Conservation (phyloP, 2,797 vertebrate genomes). For the Gymnothorax javanicus region DNA sequence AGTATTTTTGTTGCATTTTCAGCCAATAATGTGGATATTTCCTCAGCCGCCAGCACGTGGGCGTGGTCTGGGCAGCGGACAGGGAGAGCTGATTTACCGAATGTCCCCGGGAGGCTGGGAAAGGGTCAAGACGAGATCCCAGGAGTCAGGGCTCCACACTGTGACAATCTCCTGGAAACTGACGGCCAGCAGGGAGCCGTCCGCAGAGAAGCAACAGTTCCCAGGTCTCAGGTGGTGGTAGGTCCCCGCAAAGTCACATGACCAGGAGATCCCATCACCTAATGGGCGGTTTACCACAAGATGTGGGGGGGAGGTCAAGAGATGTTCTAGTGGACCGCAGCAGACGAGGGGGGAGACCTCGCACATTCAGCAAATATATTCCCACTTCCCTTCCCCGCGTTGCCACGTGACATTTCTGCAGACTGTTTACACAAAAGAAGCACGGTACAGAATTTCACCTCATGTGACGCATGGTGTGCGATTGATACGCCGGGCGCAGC, state of each 20-base stretch:
- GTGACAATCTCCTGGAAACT: slow-evolving; percentile 87
- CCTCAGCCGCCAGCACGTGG: slow-evolving; percentile 38
- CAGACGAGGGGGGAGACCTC: slow-evolving; percentile 22
- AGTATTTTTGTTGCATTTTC: too few relatives aligned
- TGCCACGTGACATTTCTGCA: background rate
- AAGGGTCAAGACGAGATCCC: slow-evolving; percentile 89
- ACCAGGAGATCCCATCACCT: slow-evolving; percentile 82
- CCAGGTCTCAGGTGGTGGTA: slow-evolving; percentile 84
- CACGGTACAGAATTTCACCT: background rate
- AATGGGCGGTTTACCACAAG: slow-evolving; percentile 11
- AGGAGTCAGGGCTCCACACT: slow-evolving; percentile 85
- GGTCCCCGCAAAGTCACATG: slow-evolving; percentile 89
- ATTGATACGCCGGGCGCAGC: background rate
- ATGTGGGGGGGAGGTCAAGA: background rate
- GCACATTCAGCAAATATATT: background rate
- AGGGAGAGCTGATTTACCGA: slow-evolving; percentile 67
- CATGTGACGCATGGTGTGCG: too few relatives aligned
- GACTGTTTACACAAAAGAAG: background rate
- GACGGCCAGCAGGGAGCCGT: slow-evolving; percentile 89
- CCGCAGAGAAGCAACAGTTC: slow-evolving; percentile 88
- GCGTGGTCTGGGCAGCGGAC: slow-evolving; percentile 53
- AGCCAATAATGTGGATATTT: too few relatives aligned
- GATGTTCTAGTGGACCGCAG: slow-evolving; percentile 1
- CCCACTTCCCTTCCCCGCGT: background rate
- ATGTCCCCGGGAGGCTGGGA: slow-evolving; percentile 89